Conservation (phyloP, 2,888 invertebrate species). For the Caradrina kadenii region DNA sequence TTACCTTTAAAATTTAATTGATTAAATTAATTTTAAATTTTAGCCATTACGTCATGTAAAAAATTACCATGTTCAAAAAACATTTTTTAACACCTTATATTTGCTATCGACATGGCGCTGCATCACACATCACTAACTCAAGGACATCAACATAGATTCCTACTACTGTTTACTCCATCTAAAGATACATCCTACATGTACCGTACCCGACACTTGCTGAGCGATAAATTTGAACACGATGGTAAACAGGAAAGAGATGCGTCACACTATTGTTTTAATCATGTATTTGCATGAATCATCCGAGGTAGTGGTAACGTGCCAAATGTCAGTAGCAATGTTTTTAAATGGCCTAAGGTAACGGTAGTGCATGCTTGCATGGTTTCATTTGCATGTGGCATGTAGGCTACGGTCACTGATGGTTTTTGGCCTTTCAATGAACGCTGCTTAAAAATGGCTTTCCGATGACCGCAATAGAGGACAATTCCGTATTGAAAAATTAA, state of each 20-base stretch:
- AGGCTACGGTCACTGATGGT: not conserved
- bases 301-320: constrained; percentile 44
- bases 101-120: not conserved
- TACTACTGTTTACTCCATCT: constrained; percentile 56
- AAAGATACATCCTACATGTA: constrained; percentile 55
- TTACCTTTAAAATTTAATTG: too few species aligned
- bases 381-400: not conserved
- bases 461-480: too few species aligned
- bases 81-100: too few species aligned
- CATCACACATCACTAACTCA: constrained; percentile 44
- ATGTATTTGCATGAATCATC: constrained; percentile 71
- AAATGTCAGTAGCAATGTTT: constrained; percentile 60
- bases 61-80: too few species aligned
- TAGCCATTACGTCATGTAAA: too few species aligned
- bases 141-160: constrained; percentile 54
- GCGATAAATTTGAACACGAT: constrained; percentile 72
- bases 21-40: too few species aligned
- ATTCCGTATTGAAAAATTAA: too few species aligned
- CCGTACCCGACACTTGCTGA: constrained; percentile 67
- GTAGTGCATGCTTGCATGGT: constrained; percentile 32
- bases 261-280: constrained; percentile 78
- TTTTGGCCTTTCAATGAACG: not conserved
- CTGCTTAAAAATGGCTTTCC: not conserved
- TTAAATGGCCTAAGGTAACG: constrained; percentile 53
- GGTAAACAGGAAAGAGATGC: constrained; percentile 78